phyloP scores from a whole-genome alignment of 1,140 invertebrate species.

The Drosophila nebulosa region DNA sequence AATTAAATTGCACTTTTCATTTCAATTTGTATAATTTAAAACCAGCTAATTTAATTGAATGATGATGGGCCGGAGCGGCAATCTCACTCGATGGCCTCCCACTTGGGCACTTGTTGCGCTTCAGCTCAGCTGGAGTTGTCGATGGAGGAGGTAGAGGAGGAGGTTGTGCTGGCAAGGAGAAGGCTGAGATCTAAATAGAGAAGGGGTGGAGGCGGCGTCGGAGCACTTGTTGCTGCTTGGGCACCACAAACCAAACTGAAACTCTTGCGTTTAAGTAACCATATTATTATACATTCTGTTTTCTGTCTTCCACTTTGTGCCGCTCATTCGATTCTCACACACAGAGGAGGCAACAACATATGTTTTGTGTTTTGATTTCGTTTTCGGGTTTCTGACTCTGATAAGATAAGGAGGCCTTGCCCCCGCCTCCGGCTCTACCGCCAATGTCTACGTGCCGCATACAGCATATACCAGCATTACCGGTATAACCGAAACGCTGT shows the following conservation, averaged over 20 bases:
- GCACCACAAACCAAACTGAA: constrained; percentile 72
- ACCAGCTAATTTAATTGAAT: not conserved
- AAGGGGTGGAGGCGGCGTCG: not conserved
- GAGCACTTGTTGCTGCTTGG: constrained; percentile 72
- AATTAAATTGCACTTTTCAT: constrained; percentile 46
- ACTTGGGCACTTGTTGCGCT: constrained; percentile 62
- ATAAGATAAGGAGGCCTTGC: constrained; percentile 47
- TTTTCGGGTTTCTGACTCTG: constrained; percentile 16
- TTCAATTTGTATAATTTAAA: not conserved
- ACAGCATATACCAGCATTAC: constrained; percentile 40
- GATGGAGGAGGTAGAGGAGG: not conserved
- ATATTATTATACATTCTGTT: constrained; percentile 22
- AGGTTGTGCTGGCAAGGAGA: too few species aligned
- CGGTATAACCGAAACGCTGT: not conserved
- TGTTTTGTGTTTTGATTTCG: constrained; percentile 28
- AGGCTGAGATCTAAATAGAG: not conserved
- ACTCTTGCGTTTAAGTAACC: constrained; percentile 72
- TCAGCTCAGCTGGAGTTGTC: constrained; percentile 24
- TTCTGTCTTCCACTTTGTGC: constrained; percentile 25
- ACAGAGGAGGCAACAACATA: constrained; percentile 6
- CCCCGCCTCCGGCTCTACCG: constrained; percentile 1
- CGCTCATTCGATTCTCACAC: constrained; percentile 27
- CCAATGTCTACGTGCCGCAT: constrained; percentile 67
- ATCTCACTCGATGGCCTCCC: too few species aligned
- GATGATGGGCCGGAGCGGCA: too few species aligned